Conservation (phyloP, 2,888 invertebrate species). For the Plagodis dolabraria region DNA sequence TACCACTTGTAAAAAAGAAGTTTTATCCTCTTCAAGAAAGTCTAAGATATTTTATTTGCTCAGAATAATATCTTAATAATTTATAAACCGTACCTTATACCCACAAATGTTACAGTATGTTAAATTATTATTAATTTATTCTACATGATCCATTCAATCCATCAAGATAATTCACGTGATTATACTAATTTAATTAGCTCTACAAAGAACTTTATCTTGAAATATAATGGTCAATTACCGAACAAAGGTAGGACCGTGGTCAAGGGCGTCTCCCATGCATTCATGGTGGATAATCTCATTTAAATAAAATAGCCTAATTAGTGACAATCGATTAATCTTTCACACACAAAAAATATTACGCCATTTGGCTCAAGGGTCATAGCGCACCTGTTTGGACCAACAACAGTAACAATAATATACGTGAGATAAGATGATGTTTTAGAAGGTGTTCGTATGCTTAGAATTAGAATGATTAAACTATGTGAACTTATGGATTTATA, state of each 20-base stretch:
- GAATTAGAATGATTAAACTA: too few species aligned
- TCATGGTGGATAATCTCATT: constrained; percentile 5
- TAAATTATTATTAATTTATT: too few species aligned
- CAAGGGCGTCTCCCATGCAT: constrained; percentile 13
- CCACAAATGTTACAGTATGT: too few species aligned
- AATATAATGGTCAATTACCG: constrained; percentile 18
- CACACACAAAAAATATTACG: constrained; percentile 20
- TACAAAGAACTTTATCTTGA: constrained; percentile 5
- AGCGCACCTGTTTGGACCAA: constrained; percentile 3
- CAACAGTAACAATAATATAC: neutral
- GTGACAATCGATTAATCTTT: constrained; percentile 24
- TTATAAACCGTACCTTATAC: too few species aligned
- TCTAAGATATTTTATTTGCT: too few species aligned
- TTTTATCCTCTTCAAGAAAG: too few species aligned
- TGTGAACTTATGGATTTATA: too few species aligned
- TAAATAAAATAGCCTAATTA: constrained; percentile 15
- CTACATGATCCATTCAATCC: neutral
- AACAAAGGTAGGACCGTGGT: constrained; percentile 6
- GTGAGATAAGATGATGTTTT: too few species aligned
- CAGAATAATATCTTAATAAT: too few species aligned
- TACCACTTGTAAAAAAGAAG: too few species aligned
- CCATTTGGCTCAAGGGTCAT: constrained; percentile 2
- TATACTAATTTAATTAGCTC: constrained; percentile 19
- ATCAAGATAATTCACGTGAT: constrained; percentile 18
- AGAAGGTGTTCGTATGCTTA: too few species aligned